Evolutionary conservation across 2,888 invertebrate genomes (phyloP).

Genomic region (Glomeris marginata): DNA sequence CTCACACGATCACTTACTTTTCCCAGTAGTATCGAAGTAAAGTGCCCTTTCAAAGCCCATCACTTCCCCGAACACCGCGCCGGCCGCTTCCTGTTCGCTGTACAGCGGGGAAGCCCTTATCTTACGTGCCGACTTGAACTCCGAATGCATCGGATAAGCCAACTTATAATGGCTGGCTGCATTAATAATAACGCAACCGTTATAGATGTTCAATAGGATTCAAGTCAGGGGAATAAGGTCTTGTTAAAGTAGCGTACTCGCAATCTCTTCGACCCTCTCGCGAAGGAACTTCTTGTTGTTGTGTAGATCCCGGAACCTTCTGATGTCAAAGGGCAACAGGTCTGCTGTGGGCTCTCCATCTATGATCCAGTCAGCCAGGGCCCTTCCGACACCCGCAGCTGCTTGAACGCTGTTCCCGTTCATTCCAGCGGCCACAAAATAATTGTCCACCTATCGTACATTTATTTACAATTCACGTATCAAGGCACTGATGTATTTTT

Average conservation of each 20-base stretch:
- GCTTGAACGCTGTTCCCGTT: constrained; percentile 51
- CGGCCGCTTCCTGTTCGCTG: constrained; percentile 44
- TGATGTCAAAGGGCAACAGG: constrained; percentile 46
- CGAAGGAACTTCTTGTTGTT: constrained; percentile 43
- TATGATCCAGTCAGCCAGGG: constrained; percentile 51
- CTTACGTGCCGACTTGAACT: constrained; percentile 44
- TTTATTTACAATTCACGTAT: neutral
- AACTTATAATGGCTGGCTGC: constrained; percentile 35
- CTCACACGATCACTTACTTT: constrained; percentile 7
- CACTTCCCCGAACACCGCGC: constrained; percentile 51
- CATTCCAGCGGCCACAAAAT: constrained; percentile 58
- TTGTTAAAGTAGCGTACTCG: no score
- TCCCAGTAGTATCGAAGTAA: constrained; percentile 45
- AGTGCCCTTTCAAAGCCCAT: constrained; percentile 57
- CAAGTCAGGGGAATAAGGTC: no score
- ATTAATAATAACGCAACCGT: no score
- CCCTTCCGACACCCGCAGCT: constrained; percentile 53
- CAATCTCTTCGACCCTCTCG: constrained; percentile 47
- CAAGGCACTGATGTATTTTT: constrained; percentile 2
- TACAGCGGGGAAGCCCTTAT: constrained; percentile 52
- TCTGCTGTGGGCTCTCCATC: constrained; percentile 44
- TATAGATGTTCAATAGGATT: no score
- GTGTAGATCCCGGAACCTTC: constrained; percentile 48
- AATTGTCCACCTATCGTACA: constrained; percentile 43
- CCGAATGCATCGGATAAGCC: constrained; percentile 23